Evolutionary conservation across 2,888 invertebrate genomes (phyloP).

Genomic region (Hirtodrosophila cameraria): DNA sequence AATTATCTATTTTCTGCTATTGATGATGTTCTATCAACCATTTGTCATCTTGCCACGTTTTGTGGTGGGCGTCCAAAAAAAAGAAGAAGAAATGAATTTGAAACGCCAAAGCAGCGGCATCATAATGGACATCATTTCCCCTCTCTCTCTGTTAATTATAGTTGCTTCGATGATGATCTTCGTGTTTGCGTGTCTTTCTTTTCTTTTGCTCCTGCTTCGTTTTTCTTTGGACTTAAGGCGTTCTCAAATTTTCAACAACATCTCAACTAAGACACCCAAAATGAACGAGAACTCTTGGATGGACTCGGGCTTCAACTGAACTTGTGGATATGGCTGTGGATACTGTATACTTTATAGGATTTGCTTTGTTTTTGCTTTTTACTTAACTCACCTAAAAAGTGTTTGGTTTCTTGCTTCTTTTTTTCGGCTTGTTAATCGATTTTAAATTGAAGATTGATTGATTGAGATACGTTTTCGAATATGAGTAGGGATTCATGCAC

Average conservation of each 20-base stretch:
- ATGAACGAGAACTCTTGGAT: too few relatives aligned
- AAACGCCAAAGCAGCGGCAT: not conserved
- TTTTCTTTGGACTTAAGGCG: slow-evolving; percentile 46
- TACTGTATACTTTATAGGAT: too few relatives aligned
- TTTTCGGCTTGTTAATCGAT: slow-evolving; percentile 55
- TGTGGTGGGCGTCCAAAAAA: slow-evolving; percentile 46
- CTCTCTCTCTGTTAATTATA: slow-evolving; percentile 44
- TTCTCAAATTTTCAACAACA: slow-evolving; percentile 63
- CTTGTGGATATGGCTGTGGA: not conserved
- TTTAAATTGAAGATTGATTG: slow-evolving; percentile 71
- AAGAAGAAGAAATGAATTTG: slow-evolving; percentile 4
- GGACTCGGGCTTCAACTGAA: not conserved
- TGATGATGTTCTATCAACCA: slow-evolving; percentile 33
- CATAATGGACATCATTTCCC: not conserved
- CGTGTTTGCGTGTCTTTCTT: slow-evolving; percentile 38
- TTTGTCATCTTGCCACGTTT: slow-evolving; percentile 59
- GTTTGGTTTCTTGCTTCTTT: slow-evolving; percentile 13
- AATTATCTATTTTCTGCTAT: slow-evolving; percentile 3
- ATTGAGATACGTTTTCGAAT: slow-evolving; percentile 55
- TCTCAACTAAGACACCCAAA: slow-evolving; percentile 49
- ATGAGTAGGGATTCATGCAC: too few relatives aligned
- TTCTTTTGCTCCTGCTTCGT: not conserved
- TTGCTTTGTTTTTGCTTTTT: slow-evolving; percentile 1
- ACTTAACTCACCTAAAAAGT: not conserved
- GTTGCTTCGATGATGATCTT: slow-evolving; percentile 28